phyloP scores from a whole-genome alignment of 2,888 invertebrate genomes.

The Eilema griseolum region DNA sequence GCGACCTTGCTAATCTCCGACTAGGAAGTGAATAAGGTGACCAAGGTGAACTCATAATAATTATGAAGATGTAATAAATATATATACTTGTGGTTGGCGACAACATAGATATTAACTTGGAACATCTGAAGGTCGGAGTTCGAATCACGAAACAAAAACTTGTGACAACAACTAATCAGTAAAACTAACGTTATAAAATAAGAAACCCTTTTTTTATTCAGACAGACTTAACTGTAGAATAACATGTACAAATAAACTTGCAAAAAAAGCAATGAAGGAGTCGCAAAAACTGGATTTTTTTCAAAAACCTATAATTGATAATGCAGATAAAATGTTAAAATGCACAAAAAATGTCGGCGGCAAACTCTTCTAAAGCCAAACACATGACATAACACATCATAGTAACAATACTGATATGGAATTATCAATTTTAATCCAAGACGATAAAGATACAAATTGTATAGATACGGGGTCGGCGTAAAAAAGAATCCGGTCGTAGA shows the following conservation, averaged over 20 bases:
- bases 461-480: background rate
- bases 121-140: constrained; percentile 33
- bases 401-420: constrained; percentile 14
- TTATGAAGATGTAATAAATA: constrained; percentile 55
- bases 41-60: constrained; percentile 62
- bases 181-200: constrained; percentile 12
- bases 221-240: constrained; percentile 6
- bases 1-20: constrained; percentile 44
- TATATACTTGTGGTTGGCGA: constrained; percentile 50
- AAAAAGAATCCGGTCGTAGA: constrained; percentile 22
- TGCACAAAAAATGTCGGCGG: constrained; percentile 27
- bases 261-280: background rate
- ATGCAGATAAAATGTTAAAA: constrained; percentile 26
- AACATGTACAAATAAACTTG: background rate
- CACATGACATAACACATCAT: constrained; percentile 28
- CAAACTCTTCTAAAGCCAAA: constrained; percentile 24
- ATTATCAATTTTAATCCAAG: constrained; percentile 28
- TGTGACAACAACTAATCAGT: constrained; percentile 46
- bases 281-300: background rate
- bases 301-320: constrained; percentile 12
- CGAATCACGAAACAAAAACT: constrained; percentile 41
- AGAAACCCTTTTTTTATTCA: constrained; percentile 7
- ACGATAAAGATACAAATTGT: constrained; percentile 27
- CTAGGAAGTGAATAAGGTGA: constrained; percentile 54
- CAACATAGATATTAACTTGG: constrained; percentile 58